These are phyloP conservation scores for Drosophila histrio DNA, from an alignment of 2,888 invertebrate species.

Conservation along the genomic window DNA sequence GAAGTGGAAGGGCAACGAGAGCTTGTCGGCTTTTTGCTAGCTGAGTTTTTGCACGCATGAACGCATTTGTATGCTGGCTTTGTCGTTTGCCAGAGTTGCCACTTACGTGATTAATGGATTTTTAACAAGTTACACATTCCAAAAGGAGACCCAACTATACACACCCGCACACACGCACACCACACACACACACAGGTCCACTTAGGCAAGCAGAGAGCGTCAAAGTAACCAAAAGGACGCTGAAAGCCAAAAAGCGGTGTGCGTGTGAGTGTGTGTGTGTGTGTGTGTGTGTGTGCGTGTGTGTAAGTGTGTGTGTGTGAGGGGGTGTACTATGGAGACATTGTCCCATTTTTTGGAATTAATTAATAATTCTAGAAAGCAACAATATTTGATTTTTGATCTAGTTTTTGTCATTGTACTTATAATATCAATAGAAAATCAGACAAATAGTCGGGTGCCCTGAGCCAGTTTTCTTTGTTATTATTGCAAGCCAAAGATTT, in stretches of 20 bases:
- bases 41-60: constrained; percentile 71
- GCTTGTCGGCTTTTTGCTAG: constrained; percentile 67
- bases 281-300: constrained; percentile 26
- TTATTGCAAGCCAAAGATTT: too few relatives aligned
- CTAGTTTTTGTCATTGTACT: too few relatives aligned
- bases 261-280: constrained; percentile 24
- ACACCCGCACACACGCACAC: constrained; percentile 31
- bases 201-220: constrained; percentile 49
- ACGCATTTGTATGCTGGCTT: constrained; percentile 80
- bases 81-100: constrained; percentile 76
- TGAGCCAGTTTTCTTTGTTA: too few relatives aligned
- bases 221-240: constrained; percentile 72
- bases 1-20: constrained; percentile 1
- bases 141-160: constrained; percentile 48
- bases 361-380: too few relatives aligned
- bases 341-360: too few relatives aligned
- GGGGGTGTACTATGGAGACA: too few relatives aligned
- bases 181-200: constrained; percentile 39
- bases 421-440: too few relatives aligned
- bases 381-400: too few relatives aligned
- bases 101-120: constrained; percentile 82
- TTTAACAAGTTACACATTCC: constrained; percentile 79
- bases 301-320: background rate
- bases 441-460: too few relatives aligned
- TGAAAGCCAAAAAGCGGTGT: constrained; percentile 66